A percentile compares a stretch with the other conserved stretches of the same genome.
Conservation (phyloP, 2,888 invertebrate genomes). For the Aspidiotus rigidus region DNA sequence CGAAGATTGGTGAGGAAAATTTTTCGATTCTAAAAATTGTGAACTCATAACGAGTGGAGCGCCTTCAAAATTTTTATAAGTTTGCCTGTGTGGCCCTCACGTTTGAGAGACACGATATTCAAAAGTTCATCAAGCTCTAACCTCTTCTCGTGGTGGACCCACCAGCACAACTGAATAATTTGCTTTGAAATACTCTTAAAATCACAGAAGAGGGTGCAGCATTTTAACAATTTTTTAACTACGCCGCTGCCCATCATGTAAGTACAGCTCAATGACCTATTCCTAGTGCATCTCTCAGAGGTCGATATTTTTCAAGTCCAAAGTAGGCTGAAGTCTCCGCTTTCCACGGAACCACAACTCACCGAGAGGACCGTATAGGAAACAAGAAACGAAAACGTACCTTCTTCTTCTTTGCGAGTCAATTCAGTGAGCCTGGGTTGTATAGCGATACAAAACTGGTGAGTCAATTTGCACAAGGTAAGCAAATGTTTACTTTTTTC, state of each 20-base stretch:
- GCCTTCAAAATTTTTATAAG: too few species aligned
- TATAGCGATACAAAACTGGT: constrained; percentile 91
- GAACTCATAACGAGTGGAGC: background rate
- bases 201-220: too few species aligned
- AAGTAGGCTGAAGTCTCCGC: background rate
- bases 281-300: background rate
- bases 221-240: too few species aligned
- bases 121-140: too few species aligned
- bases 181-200: too few species aligned
- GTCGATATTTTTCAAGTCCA: background rate
- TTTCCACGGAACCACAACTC: too few species aligned
- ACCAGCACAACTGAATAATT: too few species aligned
- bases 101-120: too few species aligned
- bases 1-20: background rate
- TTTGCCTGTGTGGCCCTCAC: too few species aligned
- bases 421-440: constrained; percentile 56
- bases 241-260: background rate
- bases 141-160: too few species aligned
- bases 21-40: too few species aligned
- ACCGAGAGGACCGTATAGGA: too few species aligned
- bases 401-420: constrained; percentile 34
- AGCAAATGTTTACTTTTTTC: constrained; percentile 87
- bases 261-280: background rate
- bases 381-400: background rate
- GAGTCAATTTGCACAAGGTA: constrained; percentile 79